Percentiles rank a stretch among this genome's conserved stretches.
Evolutionary conservation across 2,888 invertebrate species (phyloP).

Genomic region (Temnothorax unifasciatus): DNA sequence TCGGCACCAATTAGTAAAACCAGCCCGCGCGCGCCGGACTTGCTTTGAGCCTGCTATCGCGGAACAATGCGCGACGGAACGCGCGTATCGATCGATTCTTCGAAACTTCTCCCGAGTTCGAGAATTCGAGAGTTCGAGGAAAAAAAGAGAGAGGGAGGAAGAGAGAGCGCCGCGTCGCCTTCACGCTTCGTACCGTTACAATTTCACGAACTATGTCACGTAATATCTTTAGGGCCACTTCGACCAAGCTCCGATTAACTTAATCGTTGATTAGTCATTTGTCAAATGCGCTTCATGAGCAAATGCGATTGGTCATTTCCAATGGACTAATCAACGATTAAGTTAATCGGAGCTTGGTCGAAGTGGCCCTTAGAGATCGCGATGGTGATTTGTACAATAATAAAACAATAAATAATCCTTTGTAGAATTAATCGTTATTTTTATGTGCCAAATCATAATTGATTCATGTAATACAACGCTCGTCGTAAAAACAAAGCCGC

Average conservation of each 20-base stretch:
- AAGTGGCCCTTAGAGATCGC: too few species aligned
- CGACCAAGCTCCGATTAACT: too few species aligned
- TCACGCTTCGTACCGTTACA: slow-evolving; percentile 16
- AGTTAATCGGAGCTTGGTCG: too few species aligned
- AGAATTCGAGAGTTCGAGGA: not conserved
- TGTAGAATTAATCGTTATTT: not conserved
- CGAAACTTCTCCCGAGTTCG: slow-evolving; percentile 65
- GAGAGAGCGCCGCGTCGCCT: not conserved
- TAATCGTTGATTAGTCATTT: too few species aligned
- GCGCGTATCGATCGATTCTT: slow-evolving; percentile 76
- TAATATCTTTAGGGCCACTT: not conserved
- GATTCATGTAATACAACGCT: not conserved
- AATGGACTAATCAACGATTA: too few species aligned
- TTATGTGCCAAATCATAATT: not conserved
- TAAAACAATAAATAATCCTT: not conserved
- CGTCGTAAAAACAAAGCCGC: not conserved
- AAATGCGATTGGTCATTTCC: too few species aligned
- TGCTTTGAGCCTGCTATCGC: slow-evolving; percentile 78
- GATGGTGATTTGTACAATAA: not conserved
- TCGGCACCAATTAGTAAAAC: slow-evolving; percentile 83
- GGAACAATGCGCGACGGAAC: slow-evolving; percentile 78
- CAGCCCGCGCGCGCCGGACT: slow-evolving; percentile 77
- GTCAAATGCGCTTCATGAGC: too few species aligned
- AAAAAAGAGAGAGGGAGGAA: not conserved
- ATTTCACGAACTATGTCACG: not conserved